Evolutionary conservation across 2,113 vertebrate genomes (phyloP).

Genomic region (Campylomormyrus numenius): DNA sequence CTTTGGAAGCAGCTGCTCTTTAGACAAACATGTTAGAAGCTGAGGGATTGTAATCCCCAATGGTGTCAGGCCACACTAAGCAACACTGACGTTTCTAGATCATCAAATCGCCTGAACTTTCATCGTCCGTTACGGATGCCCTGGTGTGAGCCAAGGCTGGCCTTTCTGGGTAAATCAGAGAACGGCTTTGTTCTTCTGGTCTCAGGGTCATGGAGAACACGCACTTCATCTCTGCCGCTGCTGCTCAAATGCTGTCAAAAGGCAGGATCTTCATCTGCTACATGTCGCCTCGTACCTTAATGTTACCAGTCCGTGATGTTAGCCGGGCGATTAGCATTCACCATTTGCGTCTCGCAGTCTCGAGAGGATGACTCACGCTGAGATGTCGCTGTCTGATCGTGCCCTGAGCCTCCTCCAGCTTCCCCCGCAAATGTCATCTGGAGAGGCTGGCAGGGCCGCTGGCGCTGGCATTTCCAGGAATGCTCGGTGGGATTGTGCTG

Average conservation of each 20-base stretch:
- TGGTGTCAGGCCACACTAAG: neutral
- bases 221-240: neutral
- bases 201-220: neutral
- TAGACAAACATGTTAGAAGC: neutral
- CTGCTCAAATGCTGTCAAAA: neutral
- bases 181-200: neutral
- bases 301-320: neutral
- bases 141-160: neutral
- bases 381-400: neutral
- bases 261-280: neutral
- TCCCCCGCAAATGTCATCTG: slow-evolving; percentile 12
- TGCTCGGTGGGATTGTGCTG: neutral
- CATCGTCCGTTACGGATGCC: neutral
- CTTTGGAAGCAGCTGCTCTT: neutral
- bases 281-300: neutral
- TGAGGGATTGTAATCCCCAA: neutral
- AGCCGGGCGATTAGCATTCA: neutral
- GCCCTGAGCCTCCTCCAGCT: neutral
- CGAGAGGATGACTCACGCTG: neutral
- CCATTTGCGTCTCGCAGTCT: neutral
- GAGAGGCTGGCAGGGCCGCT: neutral
- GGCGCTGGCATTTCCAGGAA: slow-evolving; percentile 7
- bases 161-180: neutral
- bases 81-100: neutral
- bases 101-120: neutral